These are phyloP conservation scores for Galaxea fascicularis DNA, from an alignment of 92 coral and sea anemone species.

Conservation along the genomic window DNA sequence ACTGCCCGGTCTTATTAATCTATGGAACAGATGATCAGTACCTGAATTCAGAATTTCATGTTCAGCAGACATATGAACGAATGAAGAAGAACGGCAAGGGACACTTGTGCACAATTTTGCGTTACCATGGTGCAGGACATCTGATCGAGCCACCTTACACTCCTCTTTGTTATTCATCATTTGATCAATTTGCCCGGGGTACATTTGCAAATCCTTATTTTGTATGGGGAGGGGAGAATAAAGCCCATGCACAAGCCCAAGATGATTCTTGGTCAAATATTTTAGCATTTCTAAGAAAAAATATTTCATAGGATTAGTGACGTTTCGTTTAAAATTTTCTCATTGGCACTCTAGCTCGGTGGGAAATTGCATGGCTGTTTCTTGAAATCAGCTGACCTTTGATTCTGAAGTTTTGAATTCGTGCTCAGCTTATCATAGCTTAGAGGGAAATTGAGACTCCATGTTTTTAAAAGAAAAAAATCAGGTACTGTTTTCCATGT, in stretches of 20 bases:
- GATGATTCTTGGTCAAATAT: constrained; percentile 43
- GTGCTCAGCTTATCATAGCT: too few species aligned
- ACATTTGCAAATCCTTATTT: background rate
- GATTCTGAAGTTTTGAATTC: too few species aligned
- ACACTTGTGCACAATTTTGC: constrained; percentile 11
- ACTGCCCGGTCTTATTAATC: constrained; percentile 22
- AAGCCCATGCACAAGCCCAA: constrained; percentile 28
- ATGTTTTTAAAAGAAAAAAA: too few species aligned
- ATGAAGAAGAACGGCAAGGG: constrained; percentile 17
- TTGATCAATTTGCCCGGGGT: background rate
- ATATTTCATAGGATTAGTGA: background rate
- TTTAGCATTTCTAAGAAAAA: background rate
- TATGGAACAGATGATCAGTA: constrained; percentile 30
- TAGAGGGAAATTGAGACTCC: too few species aligned
- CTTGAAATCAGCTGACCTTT: too few species aligned
- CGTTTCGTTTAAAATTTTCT: too few species aligned
- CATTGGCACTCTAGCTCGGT: too few species aligned
- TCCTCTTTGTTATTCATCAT: constrained; percentile 4
- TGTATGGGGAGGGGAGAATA: constrained; percentile 32
- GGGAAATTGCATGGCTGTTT: too few species aligned
- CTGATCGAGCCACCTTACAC: constrained; percentile 42
- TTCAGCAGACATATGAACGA: background rate
- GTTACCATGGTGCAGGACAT: constrained; percentile 42
- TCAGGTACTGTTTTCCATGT: too few species aligned
- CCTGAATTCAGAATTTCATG: background rate